phyloP scores from a whole-genome alignment of 2,888 invertebrate species.

The Mellilla xanthometata region DNA sequence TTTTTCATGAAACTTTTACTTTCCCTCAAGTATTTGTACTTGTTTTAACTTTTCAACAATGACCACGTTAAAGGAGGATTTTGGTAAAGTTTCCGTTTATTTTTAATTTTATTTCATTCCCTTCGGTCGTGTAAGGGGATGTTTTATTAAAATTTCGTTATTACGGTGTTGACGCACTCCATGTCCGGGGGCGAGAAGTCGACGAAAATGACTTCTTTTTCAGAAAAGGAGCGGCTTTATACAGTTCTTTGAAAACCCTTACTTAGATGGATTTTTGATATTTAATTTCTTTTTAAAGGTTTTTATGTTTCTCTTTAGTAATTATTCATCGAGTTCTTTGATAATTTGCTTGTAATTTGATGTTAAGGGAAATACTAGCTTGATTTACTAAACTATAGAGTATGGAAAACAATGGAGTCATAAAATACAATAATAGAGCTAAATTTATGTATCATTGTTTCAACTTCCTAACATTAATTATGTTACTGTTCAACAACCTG shows the following conservation, averaged over 20 bases:
- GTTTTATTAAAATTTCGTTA: slow-evolving; percentile 73
- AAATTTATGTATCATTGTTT: too few species aligned
- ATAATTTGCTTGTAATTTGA: too few species aligned
- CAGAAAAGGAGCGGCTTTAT: slow-evolving; percentile 59
- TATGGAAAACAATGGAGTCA: too few species aligned
- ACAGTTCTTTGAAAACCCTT: slow-evolving; percentile 60
- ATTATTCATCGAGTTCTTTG: neutral
- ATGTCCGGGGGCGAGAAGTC: slow-evolving; percentile 20
- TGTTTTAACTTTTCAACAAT: slow-evolving; percentile 50
- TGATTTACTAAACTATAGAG: too few species aligned
- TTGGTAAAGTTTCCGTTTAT: slow-evolving; percentile 48
- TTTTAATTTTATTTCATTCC: slow-evolving; percentile 51
- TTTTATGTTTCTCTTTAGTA: slow-evolving; percentile 35
- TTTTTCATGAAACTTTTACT: slow-evolving; percentile 38
- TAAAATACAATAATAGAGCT: too few species aligned
- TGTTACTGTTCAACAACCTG: too few species aligned
- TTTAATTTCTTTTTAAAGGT: slow-evolving; percentile 70
- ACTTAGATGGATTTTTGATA: slow-evolving; percentile 71
- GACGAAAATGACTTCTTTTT: slow-evolving; percentile 45
- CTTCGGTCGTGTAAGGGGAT: slow-evolving; percentile 45
- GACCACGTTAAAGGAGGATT: slow-evolving; percentile 51
- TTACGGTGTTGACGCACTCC: slow-evolving; percentile 56
- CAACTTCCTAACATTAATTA: too few species aligned
- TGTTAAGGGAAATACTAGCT: too few species aligned
- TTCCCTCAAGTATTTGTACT: slow-evolving; percentile 26